A percentile compares a stretch with the other conserved stretches of the same genome.
Evolutionary conservation across 2,888 invertebrate species (phyloP).

Genomic region (Scaeva pyrastri): DNA sequence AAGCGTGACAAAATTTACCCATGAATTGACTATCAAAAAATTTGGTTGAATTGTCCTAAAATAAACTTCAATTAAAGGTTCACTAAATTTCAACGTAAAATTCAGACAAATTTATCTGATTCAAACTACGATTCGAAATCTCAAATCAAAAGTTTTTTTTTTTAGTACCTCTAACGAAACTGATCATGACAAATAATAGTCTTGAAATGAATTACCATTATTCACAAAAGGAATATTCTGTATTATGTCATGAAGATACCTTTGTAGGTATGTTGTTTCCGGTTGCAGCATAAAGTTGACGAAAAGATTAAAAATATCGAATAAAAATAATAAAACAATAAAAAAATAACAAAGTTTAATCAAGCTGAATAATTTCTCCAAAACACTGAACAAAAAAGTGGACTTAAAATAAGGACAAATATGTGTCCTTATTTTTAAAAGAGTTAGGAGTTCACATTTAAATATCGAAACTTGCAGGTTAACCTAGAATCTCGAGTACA

Average conservation of each 20-base stretch:
- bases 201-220: background rate
- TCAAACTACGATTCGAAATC: constrained; percentile 13
- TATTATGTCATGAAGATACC: constrained; percentile 15
- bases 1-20: too few species aligned
- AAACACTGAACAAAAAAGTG: too few species aligned
- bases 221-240: background rate
- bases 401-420: too few species aligned
- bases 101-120: background rate
- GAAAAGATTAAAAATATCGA: constrained; percentile 7
- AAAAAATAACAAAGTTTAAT: background rate
- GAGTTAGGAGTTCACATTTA: too few species aligned
- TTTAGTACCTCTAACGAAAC: background rate
- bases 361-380: background rate
- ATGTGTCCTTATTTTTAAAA: too few species aligned
- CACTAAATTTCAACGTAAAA: background rate
- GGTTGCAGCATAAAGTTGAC: constrained; percentile 3
- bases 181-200: background rate
- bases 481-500: too few species aligned
- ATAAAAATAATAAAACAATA: background rate
- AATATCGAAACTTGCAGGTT: too few species aligned
- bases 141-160: constrained; percentile 30
- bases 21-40: too few species aligned
- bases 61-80: too few species aligned
- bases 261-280: constrained; percentile 18
- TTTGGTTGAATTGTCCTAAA: too few species aligned